A percentile compares a stretch with the other conserved stretches of the same genome.
Evolutionary conservation across 2,888 invertebrate genomes (phyloP).

Genomic region (Dicranocentrus wangi): DNA sequence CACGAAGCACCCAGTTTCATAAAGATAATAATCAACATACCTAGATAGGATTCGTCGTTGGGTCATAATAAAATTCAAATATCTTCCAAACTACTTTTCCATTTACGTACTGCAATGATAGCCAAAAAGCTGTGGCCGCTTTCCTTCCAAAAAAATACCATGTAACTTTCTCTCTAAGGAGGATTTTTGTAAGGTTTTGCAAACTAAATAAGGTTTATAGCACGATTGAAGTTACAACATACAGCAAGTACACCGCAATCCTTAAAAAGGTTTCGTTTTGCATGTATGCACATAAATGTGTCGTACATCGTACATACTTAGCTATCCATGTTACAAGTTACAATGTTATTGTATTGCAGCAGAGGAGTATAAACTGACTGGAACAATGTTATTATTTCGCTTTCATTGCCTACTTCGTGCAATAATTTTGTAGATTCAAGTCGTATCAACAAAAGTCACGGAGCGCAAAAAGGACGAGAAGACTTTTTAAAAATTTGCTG

Average conservation of each 20-base stretch:
- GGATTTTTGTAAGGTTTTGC: not conserved
- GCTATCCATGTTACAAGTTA: too few species aligned
- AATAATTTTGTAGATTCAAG: conserved; percentile 45
- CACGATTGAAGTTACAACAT: not conserved
- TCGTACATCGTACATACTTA: too few species aligned
- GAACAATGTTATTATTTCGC: conserved; percentile 47
- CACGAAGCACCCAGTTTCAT: too few species aligned
- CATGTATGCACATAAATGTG: too few species aligned
- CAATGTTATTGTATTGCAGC: not conserved
- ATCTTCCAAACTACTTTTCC: not conserved
- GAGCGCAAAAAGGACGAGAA: not conserved
- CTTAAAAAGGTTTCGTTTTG: too few species aligned
- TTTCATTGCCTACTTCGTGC: conserved; percentile 41
- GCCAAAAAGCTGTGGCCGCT: not conserved
- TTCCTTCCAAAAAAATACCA: not conserved
- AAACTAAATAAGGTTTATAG: not conserved
- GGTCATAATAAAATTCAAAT: conserved; percentile 11
- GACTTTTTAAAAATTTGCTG: conserved; percentile 7
- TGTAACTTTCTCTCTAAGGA: not conserved
- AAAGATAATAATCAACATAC: too few species aligned
- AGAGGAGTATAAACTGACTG: conserved; percentile 41
- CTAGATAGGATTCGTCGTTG: not conserved
- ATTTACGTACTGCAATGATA: not conserved
- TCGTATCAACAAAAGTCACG: conserved; percentile 38
- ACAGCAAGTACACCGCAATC: too few species aligned